A percentile compares a stretch with the other conserved stretches of the same genome.
These are phyloP conservation scores for Mesochorus sp. DNA, from an alignment of 2,888 invertebrate species.

Conservation along the genomic window DNA sequence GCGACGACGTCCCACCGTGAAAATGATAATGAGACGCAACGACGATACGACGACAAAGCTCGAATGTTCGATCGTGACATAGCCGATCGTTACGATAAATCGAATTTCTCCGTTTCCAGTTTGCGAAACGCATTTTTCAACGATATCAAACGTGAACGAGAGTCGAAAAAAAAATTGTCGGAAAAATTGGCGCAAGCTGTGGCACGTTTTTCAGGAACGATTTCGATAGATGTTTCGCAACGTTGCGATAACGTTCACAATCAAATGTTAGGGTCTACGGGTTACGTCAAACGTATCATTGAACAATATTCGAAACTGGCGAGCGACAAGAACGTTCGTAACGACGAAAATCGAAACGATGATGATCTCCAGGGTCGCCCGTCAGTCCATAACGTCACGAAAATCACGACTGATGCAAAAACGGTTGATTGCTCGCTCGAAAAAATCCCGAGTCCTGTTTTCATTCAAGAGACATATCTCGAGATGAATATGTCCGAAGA, in stretches of 20 bases:
- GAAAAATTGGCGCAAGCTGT: slow-evolving; percentile 37
- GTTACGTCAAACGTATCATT: slow-evolving; percentile 45
- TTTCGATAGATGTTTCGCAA: background rate
- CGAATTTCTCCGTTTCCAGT: background rate
- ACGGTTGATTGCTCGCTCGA: slow-evolving; percentile 31
- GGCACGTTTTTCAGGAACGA: slow-evolving; percentile 15
- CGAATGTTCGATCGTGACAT: background rate
- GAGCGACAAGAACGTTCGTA: background rate
- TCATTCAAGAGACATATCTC: slow-evolving; percentile 39
- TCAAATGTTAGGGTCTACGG: background rate
- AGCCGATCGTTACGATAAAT: background rate
- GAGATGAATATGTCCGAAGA: background rate
- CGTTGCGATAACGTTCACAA: background rate
- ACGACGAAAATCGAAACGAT: background rate
- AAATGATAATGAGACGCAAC: slow-evolving; percentile 62
- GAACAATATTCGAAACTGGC: slow-evolving; percentile 45
- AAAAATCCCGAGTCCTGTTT: slow-evolving; percentile 19
- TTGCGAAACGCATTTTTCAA: slow-evolving; percentile 30
- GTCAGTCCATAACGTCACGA: background rate
- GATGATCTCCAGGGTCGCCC: no score
- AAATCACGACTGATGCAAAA: no score
- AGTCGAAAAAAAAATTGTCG: slow-evolving; percentile 24
- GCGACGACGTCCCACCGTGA: slow-evolving; percentile 23
- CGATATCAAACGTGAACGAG: background rate
- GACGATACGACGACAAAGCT: background rate